phyloP scores from a whole-genome alignment of 2,888 invertebrate species.

The Maniola hyperantus region DNA sequence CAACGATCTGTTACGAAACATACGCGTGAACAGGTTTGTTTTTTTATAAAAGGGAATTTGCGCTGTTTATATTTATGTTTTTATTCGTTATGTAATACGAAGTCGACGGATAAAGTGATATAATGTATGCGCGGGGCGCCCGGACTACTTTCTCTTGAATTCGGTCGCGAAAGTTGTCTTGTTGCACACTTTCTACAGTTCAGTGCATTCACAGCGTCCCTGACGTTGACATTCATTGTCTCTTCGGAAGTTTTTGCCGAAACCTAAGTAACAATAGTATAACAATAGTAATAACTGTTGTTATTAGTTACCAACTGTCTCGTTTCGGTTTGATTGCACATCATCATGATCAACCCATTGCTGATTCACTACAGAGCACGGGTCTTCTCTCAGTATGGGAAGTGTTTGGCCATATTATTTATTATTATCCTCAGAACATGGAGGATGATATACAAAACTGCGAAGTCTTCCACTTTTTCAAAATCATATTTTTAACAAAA shows the following conservation, averaged over 20 bases:
- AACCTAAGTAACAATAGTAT: neutral
- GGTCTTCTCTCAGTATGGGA: too few relatives aligned
- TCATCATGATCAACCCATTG: too few relatives aligned
- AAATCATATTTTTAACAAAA: neutral
- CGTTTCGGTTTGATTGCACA: too few relatives aligned
- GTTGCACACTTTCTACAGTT: constrained; percentile 77
- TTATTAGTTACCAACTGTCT: too few relatives aligned
- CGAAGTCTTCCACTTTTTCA: neutral
- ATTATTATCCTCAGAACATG: too few relatives aligned
- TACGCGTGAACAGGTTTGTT: constrained; percentile 2
- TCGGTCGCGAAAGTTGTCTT: constrained; percentile 81
- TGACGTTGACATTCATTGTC: constrained; percentile 12
- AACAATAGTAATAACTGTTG: neutral
- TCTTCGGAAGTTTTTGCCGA: constrained; percentile 13
- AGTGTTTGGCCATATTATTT: too few relatives aligned
- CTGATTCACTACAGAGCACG: too few relatives aligned
- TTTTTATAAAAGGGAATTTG: neutral
- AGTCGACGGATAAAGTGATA: constrained; percentile 72
- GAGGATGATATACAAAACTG: too few relatives aligned
- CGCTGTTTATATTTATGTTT: constrained; percentile 33
- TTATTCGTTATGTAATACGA: constrained; percentile 70
- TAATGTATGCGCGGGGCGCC: constrained; percentile 73
- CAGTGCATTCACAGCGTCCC: constrained; percentile 54
- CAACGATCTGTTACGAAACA: constrained; percentile 49
- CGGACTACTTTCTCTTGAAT: constrained; percentile 81